Base-by-base conservation (phyloP, 2,113 vertebrate genomes). In the Tachysurus vachellii region DNA sequence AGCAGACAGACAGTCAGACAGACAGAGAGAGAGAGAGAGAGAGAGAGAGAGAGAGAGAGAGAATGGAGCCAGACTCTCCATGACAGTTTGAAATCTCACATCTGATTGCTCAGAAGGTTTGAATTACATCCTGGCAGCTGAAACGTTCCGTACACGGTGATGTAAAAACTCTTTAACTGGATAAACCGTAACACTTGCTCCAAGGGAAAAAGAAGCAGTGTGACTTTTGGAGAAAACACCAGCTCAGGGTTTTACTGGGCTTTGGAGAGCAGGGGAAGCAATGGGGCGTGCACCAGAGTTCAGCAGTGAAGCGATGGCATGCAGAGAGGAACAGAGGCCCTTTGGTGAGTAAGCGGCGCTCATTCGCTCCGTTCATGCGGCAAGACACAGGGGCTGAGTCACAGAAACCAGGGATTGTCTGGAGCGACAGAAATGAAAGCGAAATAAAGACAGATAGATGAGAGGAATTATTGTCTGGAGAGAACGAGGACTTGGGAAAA, bases 391-490 rank as follows among this genome's bases (percentile, higher is more conserved):
- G 21, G 71, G 68, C 85, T 75, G n/a, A 76, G 57, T 85, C 87
- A 83, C 76, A 79, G 73, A 85, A 53, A 70, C 47, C 23, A 7
- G 80, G 31, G 76, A 82, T 70, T 79, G 80, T 86, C 82, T 70
- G 56, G 70, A 73, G 82, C 21, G 31, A 66, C 4, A 54, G 77
- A 80, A 85, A 66, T 8, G 53, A 85, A 75, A 83, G 77, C 47
- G 26, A 88, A 80, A 79, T 42, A 50, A 70, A 50, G 64, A 59
- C 17, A 56, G 71, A 64, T 1, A 80, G 85, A 86, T 56, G 59
- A 79, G 68, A 53, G 75, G 19, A 82, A 86, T 88, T 88, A 83
- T 88, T 90, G 87, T 88, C 87, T 90, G 84, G 50, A 80, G 64
- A 36, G 36, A 71, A 42, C 21, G 56, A 59, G 80, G 42, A 42